Conservation (phyloP, 2,113 vertebrate genomes). For the Sceloporus undulatus region DNA sequence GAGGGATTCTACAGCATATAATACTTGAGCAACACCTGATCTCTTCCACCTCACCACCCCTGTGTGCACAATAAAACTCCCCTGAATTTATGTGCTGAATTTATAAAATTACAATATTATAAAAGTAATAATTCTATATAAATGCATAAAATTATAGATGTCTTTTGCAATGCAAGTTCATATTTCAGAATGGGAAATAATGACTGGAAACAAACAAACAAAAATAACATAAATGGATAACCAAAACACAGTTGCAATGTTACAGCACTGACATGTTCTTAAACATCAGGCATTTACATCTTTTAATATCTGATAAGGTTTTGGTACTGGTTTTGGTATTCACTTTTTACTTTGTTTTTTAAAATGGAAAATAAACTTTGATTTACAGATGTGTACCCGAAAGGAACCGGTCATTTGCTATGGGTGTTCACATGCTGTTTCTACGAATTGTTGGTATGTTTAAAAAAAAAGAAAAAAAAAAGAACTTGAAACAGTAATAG, state of each 20-base stretch:
- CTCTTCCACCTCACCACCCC: too few relatives aligned
- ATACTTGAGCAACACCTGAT: too few relatives aligned
- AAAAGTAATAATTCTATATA: too few relatives aligned
- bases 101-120: too few relatives aligned
- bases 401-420: slow-evolving; percentile 77
- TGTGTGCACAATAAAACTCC: too few relatives aligned
- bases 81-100: too few relatives aligned
- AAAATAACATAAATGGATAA: not conserved
- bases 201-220: not conserved
- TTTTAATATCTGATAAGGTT: not conserved
- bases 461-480: too few relatives aligned
- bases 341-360: not conserved
- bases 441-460: slow-evolving; percentile 76
- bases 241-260: not conserved
- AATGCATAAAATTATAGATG: not conserved
- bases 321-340: not conserved
- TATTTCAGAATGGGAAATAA: not conserved
- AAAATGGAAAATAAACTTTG: slow-evolving; percentile 35
- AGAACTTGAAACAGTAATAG: too few relatives aligned
- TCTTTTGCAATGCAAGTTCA: not conserved
- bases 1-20: too few relatives aligned
- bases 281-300: not conserved
- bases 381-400: slow-evolving; percentile 77
- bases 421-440: slow-evolving; percentile 78
- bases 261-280: not conserved